These are phyloP conservation scores for Chionomys nivalis DNA, from an alignment of 2,113 vertebrate species.

Conservation along the genomic window DNA sequence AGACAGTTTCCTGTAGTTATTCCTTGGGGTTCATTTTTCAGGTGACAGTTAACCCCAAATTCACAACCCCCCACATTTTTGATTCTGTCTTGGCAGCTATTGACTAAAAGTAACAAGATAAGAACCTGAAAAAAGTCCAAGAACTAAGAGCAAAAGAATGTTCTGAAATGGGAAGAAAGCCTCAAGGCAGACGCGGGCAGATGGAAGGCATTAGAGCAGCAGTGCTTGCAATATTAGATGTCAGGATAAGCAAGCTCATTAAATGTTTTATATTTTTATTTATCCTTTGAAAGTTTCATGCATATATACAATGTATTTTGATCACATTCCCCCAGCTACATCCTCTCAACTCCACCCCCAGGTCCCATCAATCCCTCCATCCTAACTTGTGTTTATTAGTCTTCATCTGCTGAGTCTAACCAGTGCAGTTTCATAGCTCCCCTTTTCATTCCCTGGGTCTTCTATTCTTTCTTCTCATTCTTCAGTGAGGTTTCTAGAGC, in stretches of 20 bases:
- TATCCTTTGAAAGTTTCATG: not conserved
- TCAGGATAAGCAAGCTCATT: not conserved
- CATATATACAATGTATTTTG: not conserved
- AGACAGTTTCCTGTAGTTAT: not conserved
- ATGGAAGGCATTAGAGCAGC: slow-evolving; percentile 29
- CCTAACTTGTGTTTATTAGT: not conserved
- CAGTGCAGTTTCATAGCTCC: not conserved
- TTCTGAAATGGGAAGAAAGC: slow-evolving; percentile 4
- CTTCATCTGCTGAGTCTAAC: not conserved
- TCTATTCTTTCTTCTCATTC: not conserved
- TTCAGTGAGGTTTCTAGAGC: not conserved
- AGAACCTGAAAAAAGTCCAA: not conserved
- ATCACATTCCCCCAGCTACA: not conserved
- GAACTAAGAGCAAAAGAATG: not conserved
- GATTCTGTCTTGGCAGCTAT: not conserved
- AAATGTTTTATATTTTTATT: not conserved
- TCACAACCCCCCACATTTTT: not conserved
- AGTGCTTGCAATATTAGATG: not conserved
- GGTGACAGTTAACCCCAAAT: not conserved
- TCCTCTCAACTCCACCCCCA: not conserved
- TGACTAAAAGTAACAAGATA: not conserved
- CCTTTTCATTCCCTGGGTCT: not conserved
- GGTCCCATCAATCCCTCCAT: not conserved
- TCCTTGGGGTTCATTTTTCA: not conserved
- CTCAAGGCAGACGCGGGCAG: not conserved